phyloP scores from a whole-genome alignment of 2,113 vertebrate species.

The Phalacrocorax aristotelis region DNA sequence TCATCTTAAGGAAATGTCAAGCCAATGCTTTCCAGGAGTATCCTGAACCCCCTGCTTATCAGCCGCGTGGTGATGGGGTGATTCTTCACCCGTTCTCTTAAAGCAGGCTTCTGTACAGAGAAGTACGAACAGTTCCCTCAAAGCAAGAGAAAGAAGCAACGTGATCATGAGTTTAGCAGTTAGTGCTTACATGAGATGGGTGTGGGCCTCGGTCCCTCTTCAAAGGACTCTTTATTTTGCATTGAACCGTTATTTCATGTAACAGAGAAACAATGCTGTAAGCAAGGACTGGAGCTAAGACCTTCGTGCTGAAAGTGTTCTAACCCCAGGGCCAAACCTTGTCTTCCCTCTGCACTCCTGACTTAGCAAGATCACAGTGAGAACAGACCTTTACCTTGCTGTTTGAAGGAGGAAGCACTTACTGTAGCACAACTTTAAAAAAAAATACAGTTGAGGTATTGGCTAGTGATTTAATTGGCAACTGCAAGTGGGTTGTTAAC shows the following conservation, averaged over 20 bases:
- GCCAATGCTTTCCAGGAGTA: not conserved
- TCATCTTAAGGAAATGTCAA: not conserved
- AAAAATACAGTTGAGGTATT: not conserved
- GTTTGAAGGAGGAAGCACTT: not conserved
- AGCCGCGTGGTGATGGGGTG: not conserved
- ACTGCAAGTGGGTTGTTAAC: not conserved
- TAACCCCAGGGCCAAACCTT: not conserved
- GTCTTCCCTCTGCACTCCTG: not conserved
- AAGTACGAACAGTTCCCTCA: not conserved
- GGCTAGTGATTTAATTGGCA: not conserved
- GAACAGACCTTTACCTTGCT: not conserved
- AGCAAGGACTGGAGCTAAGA: not conserved
- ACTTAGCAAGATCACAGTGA: not conserved
- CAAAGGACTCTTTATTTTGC: conserved; percentile 38
- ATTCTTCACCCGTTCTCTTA: not conserved
- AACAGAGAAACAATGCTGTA: not conserved
- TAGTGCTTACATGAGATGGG: not conserved
- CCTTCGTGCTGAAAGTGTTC: not conserved
- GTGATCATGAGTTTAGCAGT: conserved; percentile 3
- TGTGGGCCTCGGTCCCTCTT: not conserved
- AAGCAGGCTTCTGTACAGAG: not conserved
- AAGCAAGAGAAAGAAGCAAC: not conserved
- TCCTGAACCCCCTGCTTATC: not conserved
- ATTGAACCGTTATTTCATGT: not conserved
- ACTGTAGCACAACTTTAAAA: not conserved